Evolutionary conservation across 2,113 vertebrate species (phyloP), one percentile per base, ranked within the genome.

Genomic region (Oreocharis arfaki): DNA sequence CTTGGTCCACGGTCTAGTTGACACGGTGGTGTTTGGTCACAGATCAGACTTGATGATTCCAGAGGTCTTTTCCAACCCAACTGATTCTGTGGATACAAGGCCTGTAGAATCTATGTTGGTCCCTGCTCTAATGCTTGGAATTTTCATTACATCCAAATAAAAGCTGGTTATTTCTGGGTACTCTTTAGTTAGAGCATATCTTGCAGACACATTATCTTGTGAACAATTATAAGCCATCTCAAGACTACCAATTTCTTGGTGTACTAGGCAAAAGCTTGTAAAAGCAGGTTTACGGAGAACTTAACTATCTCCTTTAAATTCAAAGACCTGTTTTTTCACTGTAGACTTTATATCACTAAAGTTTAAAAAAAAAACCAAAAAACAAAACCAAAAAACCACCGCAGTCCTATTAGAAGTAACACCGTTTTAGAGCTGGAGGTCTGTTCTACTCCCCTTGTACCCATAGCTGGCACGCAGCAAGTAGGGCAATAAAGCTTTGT

Each of bases 21-120:
- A 13, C 17, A 27, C 5, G n/a, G 24, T 41, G 70, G 8, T 35
- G 20, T 32, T 55, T 0, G 0, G 21, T 16, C 20, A 22, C 2
- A 69, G 8, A n/a, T 35, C 35, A 13, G 21, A 55, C 26, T 42
- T 0, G 0, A 23, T 41, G 11, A 55, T 49, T n/a, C 19, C 18
- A 59, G 41, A 35, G 10, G 15, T 55, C 10, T 49, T 69, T 69
- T 37, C 35, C 42, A 76, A 33, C 17, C 8, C 33, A 83, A 5
- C 0, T 33, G 10, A 47, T 55, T 35, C 17, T 27, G 12, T 49
- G n/a, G n/a, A 61, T 44, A 52, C 8, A 50, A 60, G 19, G 56
- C 37, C 15, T 67, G 28, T 37, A 86, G 19, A 67, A 63, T 7
- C 7, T 7, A 23, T 10, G 5, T 14, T 41, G 16, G 15, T 32